These are phyloP conservation scores for Eledona agricola DNA, from an alignment of 2,888 invertebrate genomes.

Conservation along the genomic window DNA sequence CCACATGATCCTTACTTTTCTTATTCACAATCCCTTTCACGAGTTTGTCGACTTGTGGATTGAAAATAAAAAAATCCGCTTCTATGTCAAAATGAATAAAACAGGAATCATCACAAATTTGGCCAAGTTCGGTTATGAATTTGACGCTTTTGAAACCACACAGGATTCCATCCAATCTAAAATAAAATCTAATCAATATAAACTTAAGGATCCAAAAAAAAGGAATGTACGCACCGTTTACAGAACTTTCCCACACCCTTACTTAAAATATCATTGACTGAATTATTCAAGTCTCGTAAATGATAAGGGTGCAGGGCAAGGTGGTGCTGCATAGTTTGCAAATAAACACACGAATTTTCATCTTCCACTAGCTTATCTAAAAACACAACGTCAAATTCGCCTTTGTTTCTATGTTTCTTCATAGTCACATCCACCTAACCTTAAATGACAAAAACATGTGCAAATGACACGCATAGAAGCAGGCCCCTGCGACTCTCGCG, in stretches of 20 bases:
- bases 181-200: constrained; percentile 1
- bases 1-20: constrained; percentile 72
- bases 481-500: no score
- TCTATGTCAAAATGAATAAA: constrained; percentile 73
- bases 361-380: constrained; percentile 1
- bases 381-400: no score
- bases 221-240: constrained; percentile 1
- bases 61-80: constrained; percentile 76
- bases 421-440: no score
- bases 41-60: constrained; percentile 69
- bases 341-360: constrained; percentile 14
- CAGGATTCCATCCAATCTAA: constrained; percentile 71
- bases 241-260: constrained; percentile 9
- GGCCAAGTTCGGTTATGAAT: constrained; percentile 67
- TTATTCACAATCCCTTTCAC: constrained; percentile 74
- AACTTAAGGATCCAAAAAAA: constrained; percentile 1
- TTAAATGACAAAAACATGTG: no score
- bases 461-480: no score
- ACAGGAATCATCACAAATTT: constrained; percentile 69
- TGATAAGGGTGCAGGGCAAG: constrained; percentile 23
- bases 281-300: constrained; percentile 16
- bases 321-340: constrained; percentile 7
- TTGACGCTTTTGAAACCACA: constrained; percentile 73
- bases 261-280: constrained; percentile 22
- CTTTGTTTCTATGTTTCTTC: no score